Base-by-base conservation (phyloP, 2,888 invertebrate genomes). In the Pristionchus fissidentatus region DNA sequence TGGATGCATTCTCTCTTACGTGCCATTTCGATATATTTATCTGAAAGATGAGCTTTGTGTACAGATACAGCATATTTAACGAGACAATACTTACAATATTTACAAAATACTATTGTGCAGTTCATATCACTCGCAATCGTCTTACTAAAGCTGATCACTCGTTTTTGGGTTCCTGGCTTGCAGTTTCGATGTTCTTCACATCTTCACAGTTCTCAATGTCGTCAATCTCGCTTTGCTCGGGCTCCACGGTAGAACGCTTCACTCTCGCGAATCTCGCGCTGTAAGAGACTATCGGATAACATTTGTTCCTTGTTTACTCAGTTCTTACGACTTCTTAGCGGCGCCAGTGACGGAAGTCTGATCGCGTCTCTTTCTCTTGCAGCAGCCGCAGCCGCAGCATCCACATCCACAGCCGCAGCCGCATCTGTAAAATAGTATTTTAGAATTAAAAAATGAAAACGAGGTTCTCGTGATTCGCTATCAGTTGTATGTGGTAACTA, bases 311-410 rank as follows among this genome's bases (percentile, higher is more conserved):
- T 66, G 10, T 10, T 38, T 19, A 5, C n/a, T 22, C 26, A 15
- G 1, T 22, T 38, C 66, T 66, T 66, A 66, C 66, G 38, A 26
- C n/a, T 66, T 66, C 66, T 66, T 66, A 38, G 35, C 22, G 15
- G 35, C 66, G 35, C 38, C 38, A 3, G 38, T 38, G 66, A 66
- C 66, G 8, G 66, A 35, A 7, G 66, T 38, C 4, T 66, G 66
- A 38, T 66, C 66, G 38, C 66, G 66, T 66, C 66, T 66, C 66
- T 66, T 66, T 38, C 66, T 66, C 66, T 66, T 66, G 66, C 66
- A 66, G 66, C 60, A 60, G 32, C 60, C 60, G 32, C 60, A 60
- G 60, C 60, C 60, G 60, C 60, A 60, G 60, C 60, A 66, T 66
- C 66, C 66, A 38, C 66, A 66, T n/a, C 46, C 46, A 15, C 46